Conservation (phyloP, 2,888 invertebrate genomes). For the Diarsia brunnea region DNA sequence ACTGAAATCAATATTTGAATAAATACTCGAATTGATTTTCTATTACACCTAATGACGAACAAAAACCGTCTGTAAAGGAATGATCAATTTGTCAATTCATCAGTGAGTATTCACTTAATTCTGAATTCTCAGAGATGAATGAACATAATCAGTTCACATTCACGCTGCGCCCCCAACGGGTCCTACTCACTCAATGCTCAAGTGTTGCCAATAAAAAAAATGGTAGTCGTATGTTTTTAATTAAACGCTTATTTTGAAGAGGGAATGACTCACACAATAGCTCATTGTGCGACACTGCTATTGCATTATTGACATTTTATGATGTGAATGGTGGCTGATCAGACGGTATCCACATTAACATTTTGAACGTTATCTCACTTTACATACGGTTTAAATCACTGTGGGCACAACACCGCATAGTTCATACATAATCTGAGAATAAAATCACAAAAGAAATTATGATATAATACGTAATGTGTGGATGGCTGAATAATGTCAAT, state of each 20-base stretch:
- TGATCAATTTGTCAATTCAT: constrained; percentile 79
- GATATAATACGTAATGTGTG: constrained; percentile 66
- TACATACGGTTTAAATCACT: constrained; percentile 27
- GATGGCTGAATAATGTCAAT: constrained; percentile 66
- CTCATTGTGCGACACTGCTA: constrained; percentile 76
- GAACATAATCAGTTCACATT: constrained; percentile 76
- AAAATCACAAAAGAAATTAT: constrained; percentile 70
- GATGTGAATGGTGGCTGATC: constrained; percentile 69
- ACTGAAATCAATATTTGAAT: constrained; percentile 53
- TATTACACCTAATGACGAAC: constrained; percentile 60
- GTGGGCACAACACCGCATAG: constrained; percentile 36
- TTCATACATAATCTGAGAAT: constrained; percentile 57
- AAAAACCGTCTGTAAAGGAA: constrained; percentile 55
- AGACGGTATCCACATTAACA: constrained; percentile 18
- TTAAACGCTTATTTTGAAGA: constrained; percentile 79
- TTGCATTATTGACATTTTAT: constrained; percentile 75
- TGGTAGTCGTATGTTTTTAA: constrained; percentile 76
- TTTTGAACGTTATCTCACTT: constrained; percentile 29
- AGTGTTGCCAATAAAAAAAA: constrained; percentile 70
- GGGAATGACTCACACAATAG: constrained; percentile 77
- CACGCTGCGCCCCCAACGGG: constrained; percentile 66
- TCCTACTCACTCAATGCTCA: constrained; percentile 64
- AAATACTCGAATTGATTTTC: constrained; percentile 43
- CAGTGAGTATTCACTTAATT: constrained; percentile 74
- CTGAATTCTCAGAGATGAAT: constrained; percentile 72